Evolutionary conservation across 2,888 invertebrate species (phyloP), one percentile per base, ranked within the genome.

Genomic region (Lasioglossum figueresi): DNA sequence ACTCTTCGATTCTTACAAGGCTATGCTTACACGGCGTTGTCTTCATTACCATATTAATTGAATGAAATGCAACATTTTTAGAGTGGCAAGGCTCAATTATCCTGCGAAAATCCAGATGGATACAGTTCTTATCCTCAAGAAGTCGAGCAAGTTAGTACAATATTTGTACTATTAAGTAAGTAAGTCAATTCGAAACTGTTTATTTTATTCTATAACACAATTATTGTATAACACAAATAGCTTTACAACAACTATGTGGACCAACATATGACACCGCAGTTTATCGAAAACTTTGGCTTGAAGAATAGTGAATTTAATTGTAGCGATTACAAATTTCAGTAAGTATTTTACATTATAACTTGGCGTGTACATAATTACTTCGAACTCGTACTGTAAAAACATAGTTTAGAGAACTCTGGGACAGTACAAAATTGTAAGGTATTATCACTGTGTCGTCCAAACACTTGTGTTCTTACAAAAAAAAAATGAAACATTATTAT

Each of bases 231-330:
- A 74, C 80, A 31, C 56, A 76, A 78, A 84, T 72, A 92, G 92
- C 87, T 85, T 81, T 93, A 93, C 79, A 84, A 89, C 31, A 96
- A 96, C 92, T 97, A 96, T 94, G 96, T 97, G 95, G 96, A 96
- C 92, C 96, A 96, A 94, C 96, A 96, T 94, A 95, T 96, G 95
- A 96, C 96, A 43, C 95, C 96, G 84, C 96, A 96, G 89, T 96
- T 96, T 93, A 96, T 96, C 88, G 96, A 96, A 90, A 96, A 96
- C 88, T 97, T 96, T 93, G 96, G 96, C 79, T 96, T 96, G 92
- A 96, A 96, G 90, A 96, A 97, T 92, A 96, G 96, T 87, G 96
- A 97, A 86, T 97, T 96, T 91, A 96, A 96, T 87, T 96, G 96
- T 90, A 96, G 96, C 16, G 96, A 97, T 88, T 96, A 96, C 89